These are phyloP conservation scores for Acrocephalus arundinaceus DNA, from an alignment of 2,113 vertebrate genomes.

Conservation along the genomic window DNA sequence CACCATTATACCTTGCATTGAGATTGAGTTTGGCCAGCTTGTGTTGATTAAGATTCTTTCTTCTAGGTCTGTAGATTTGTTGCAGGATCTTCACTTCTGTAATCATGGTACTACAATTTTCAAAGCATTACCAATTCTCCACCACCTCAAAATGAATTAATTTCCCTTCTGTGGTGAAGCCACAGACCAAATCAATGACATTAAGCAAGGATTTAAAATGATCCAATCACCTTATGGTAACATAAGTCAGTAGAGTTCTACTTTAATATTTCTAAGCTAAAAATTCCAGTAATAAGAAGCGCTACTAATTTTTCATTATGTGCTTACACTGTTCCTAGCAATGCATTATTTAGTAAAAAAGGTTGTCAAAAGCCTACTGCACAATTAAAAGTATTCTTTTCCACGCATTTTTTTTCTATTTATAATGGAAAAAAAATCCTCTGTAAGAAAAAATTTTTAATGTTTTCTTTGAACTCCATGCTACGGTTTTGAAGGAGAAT, in stretches of 20 bases:
- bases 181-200: background rate
- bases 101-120: background rate
- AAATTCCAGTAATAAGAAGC: background rate
- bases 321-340: background rate
- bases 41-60: background rate
- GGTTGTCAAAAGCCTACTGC: background rate
- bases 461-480: background rate
- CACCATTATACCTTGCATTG: rapidly evolving
- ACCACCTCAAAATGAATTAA: background rate
- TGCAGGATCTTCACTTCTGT: background rate
- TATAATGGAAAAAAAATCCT: background rate
- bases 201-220: background rate
- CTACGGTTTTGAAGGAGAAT: background rate
- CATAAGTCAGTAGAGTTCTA: background rate
- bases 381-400: background rate
- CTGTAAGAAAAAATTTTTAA: background rate
- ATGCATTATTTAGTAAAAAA: background rate
- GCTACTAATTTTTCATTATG: background rate
- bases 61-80: background rate
- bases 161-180: background rate
- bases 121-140: background rate
- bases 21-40: background rate
- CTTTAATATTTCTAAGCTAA: background rate
- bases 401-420: background rate
- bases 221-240: background rate